These are phyloP conservation scores for Sinotaia quadrata DNA, from an alignment of 2,888 invertebrate genomes.

Conservation along the genomic window DNA sequence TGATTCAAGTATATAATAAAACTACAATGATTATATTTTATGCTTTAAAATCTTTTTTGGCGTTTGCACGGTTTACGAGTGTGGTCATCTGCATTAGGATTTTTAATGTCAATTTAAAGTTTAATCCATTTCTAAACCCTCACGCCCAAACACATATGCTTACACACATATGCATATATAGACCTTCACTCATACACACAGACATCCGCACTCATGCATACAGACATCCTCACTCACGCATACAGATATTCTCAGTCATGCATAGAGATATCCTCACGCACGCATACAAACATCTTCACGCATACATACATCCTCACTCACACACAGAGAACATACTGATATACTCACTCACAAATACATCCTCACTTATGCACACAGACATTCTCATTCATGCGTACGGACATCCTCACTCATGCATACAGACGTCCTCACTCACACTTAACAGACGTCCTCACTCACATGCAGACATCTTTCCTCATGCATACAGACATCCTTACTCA, in stretches of 20 bases:
- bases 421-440: too few relatives aligned
- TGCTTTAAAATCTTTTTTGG: too few relatives aligned
- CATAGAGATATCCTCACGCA: constrained; percentile 1
- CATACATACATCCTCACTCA: constrained; percentile 1
- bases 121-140: too few relatives aligned
- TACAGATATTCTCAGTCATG: not conserved
- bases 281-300: not conserved
- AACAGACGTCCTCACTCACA: too few relatives aligned
- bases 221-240: constrained; percentile 5
- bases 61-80: too few relatives aligned
- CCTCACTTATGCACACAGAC: not conserved
- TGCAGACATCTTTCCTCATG: too few relatives aligned
- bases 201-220: not conserved
- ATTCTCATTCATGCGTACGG: not conserved
- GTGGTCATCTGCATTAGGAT: too few relatives aligned
- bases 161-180: not conserved
- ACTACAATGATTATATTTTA: too few relatives aligned
- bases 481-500: too few relatives aligned
- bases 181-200: constrained; percentile 1
- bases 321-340: not conserved
- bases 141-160: not conserved
- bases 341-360: not conserved
- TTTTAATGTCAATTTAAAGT: too few relatives aligned
- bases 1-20: too few relatives aligned
- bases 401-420: not conserved